phyloP scores from a whole-genome alignment of 92 coral and sea anemone genomes.

The Pocillopora grandis region DNA sequence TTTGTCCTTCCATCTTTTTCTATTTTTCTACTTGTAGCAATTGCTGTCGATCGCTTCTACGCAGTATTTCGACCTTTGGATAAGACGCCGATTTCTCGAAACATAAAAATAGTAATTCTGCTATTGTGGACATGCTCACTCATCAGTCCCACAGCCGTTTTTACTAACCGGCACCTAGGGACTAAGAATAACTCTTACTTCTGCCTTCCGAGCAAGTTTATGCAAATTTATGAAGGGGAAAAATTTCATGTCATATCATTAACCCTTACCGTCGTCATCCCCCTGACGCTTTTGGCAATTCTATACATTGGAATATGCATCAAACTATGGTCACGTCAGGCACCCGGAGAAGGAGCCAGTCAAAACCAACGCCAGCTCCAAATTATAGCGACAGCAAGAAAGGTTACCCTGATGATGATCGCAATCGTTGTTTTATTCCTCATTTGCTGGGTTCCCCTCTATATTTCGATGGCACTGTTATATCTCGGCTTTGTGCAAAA shows the following conservation, averaged over 20 bases:
- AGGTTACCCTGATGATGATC: conserved; percentile 28
- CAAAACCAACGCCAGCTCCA: conserved; percentile 15
- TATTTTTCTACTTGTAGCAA: conserved; percentile 10
- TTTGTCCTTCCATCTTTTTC: not conserved
- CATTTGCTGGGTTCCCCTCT: conserved; percentile 13
- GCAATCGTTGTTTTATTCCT: not conserved
- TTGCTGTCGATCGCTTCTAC: conserved; percentile 11
- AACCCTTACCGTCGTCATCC: not conserved
- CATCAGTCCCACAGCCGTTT: not conserved
- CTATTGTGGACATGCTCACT: not conserved
- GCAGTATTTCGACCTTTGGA: conserved; percentile 23
- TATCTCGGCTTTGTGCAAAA: not conserved
- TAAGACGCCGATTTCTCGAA: not conserved
- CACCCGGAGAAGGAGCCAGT: conserved; percentile 39
- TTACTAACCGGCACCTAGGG: too few relatives aligned
- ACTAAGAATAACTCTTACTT: too few relatives aligned
- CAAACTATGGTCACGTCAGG: conserved; percentile 9
- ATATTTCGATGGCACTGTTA: not conserved
- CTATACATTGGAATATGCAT: not conserved
- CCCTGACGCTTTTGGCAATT: not conserved
- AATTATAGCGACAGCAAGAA: conserved; percentile 1
- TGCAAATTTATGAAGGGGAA: too few relatives aligned
- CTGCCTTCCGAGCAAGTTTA: not conserved
- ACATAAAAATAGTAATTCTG: not conserved
- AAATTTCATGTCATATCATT: too few relatives aligned